Evolutionary conservation across 2,113 vertebrate genomes (phyloP).

Genomic region (Mormyrus lacerda): DNA sequence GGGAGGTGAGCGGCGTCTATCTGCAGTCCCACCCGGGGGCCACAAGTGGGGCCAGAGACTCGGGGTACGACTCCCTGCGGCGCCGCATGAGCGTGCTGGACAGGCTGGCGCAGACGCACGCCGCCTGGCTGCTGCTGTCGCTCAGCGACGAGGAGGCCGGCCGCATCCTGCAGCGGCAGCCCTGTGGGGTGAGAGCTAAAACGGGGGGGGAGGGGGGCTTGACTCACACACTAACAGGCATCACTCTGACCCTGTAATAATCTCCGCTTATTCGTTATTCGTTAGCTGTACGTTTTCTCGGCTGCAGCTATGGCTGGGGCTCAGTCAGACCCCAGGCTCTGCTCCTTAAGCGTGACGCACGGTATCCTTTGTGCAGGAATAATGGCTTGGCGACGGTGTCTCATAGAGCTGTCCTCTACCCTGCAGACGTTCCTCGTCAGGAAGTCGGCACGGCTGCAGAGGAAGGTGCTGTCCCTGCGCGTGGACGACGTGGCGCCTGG

Average conservation of each 20-base stretch:
- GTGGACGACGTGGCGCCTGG: conserved; percentile 54
- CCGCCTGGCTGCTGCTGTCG: conserved; percentile 79
- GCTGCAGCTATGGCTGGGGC: background rate
- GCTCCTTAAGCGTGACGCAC: background rate
- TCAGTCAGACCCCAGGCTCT: background rate
- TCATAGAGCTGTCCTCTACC: conserved; percentile 17
- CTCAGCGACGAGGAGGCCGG: conserved; percentile 70
- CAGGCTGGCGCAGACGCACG: conserved; percentile 77
- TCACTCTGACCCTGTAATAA: background rate
- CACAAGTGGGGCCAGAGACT: conserved; percentile 65
- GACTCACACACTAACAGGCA: background rate
- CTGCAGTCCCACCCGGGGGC: conserved; percentile 48
- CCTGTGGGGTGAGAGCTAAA: conserved; percentile 80
- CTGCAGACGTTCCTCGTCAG: conserved; percentile 81
- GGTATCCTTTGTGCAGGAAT: background rate
- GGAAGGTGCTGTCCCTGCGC: conserved; percentile 79
- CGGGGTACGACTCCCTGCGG: conserved; percentile 77
- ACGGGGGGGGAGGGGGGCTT: conserved; percentile 67
- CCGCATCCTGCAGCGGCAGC: conserved; percentile 67
- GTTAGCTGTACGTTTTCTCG: background rate
- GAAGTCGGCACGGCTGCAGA: conserved; percentile 74
- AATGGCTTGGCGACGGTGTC: background rate
- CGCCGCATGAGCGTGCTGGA: conserved; percentile 83
- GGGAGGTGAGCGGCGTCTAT: conserved; percentile 61
- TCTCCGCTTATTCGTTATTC: background rate